Base-by-base conservation (phyloP, 1,140 invertebrate genomes). In the Rhagoletis zephyria region DNA sequence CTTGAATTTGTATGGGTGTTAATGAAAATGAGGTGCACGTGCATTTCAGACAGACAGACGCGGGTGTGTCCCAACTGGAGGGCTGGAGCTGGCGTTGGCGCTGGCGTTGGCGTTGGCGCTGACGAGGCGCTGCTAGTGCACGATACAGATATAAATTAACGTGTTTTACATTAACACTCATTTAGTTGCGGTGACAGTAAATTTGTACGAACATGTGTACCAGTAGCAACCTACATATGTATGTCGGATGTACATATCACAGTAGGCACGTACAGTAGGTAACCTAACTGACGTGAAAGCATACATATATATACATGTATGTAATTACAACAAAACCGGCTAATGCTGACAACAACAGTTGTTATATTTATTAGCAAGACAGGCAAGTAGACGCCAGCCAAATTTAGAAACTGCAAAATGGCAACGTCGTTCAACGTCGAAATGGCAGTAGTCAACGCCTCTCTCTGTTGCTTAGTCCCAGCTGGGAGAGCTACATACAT, bases 371-470 rank as follows among this genome's bases (percentile, higher is more conserved):
- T 19, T 19, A 56, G 6, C n/a, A n/a, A n/a, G 16, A 19, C 48
- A n/a, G n/a, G 74, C 45, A 51, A 19, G 1, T n/a, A 6, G 74
- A n/a, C 30, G 74, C 1, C 6, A 56, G 19, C 48, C 19, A 56
- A 56, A 19, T 56, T n/a, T 51, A 74, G 48, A 51, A 81, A 56
- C 48, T 81, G 74, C 74, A 81, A 77, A 81, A 16, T 81, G 51
- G n/a, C 16, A 56, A 81, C 9, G 48, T 30, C 16, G 48, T 30
- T 81, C 70, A 74, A 16, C 45, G 70, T 14, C 30, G 40, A 48
- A 48, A 74, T 74, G 14, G 42, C 42, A 16, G 42, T 4, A 45
- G 70, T 16, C 30, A 67, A 14, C 64, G 10, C 64, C 40, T 9
- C 64, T 67, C n/a, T 40, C 64, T 16, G 40, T 40, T 74, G 67